Evolutionary conservation across 2,888 invertebrate species (phyloP).

Genomic region (Zeuzera pyrina): DNA sequence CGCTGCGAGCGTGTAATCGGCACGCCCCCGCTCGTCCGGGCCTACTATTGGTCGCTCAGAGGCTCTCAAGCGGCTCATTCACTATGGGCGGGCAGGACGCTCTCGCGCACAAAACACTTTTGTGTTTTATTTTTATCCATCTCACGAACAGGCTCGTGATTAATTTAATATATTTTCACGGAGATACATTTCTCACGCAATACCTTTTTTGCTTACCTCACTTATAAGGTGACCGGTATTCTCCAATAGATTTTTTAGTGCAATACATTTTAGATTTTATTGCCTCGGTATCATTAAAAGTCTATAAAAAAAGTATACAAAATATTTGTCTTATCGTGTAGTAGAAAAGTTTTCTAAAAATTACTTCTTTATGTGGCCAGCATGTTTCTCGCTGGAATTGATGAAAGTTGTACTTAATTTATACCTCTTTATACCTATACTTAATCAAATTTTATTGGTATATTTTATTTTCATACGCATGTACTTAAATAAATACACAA

Average conservation of each 20-base stretch:
- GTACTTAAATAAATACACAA: no score
- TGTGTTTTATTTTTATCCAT: conserved; percentile 34
- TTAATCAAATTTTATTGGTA: no score
- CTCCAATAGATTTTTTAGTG: conserved; percentile 20
- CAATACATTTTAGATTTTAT: neutral
- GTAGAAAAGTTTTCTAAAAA: no score
- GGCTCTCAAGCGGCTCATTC: conserved; percentile 5
- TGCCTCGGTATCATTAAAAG: neutral
- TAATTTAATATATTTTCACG: conserved; percentile 63
- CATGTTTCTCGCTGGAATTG: neutral
- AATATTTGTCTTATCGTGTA: neutral
- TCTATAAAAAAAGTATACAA: no score
- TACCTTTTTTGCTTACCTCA: conserved; percentile 37
- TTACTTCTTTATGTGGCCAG: no score
- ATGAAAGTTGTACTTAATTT: neutral
- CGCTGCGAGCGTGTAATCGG: conserved; percentile 13
- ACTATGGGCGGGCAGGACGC: conserved; percentile 29
- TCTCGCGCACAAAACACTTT: conserved; percentile 28
- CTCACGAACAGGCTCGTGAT: conserved; percentile 47
- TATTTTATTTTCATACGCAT: no score
- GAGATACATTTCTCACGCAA: conserved; percentile 48
- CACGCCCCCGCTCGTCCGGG: conserved; percentile 28
- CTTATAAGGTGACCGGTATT: conserved; percentile 24
- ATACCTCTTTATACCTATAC: no score
- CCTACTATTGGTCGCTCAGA: conserved; percentile 30